A percentile compares a stretch with the other conserved stretches of the same genome.
Evolutionary conservation across 2,888 invertebrate genomes (phyloP).

Genomic region (Eupithecia subfuscata): DNA sequence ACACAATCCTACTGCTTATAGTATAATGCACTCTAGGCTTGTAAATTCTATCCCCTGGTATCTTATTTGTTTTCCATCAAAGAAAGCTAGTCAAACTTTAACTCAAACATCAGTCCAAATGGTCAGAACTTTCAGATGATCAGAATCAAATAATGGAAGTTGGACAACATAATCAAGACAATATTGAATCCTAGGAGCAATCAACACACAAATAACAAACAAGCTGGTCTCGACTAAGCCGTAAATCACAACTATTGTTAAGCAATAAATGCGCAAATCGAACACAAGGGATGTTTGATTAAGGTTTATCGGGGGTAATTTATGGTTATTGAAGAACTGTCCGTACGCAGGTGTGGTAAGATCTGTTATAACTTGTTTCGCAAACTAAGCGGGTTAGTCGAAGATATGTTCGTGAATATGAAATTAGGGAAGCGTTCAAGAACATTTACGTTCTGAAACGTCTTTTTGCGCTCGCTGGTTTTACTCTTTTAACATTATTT

Average conservation of each 20-base stretch:
- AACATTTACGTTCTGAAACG: neutral
- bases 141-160: slow-evolving; percentile 10
- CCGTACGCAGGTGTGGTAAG: slow-evolving; percentile 35
- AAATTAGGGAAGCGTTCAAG: slow-evolving; percentile 8
- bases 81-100: neutral
- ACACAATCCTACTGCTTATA: too few relatives aligned
- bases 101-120: neutral
- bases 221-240: slow-evolving; percentile 66
- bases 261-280: slow-evolving; percentile 79
- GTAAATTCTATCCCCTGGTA: neutral
- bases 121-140: slow-evolving; percentile 1
- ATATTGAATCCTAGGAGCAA: slow-evolving; percentile 52
- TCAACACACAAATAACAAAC: slow-evolving; percentile 65
- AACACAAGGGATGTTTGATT: slow-evolving; percentile 81
- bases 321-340: slow-evolving; percentile 70
- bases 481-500: neutral
- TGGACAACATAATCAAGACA: slow-evolving; percentile 28
- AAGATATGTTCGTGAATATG: slow-evolving; percentile 7
- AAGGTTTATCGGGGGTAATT: slow-evolving; percentile 80
- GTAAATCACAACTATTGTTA: slow-evolving; percentile 82
- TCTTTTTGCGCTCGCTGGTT: neutral
- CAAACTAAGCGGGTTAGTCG: slow-evolving; percentile 19
- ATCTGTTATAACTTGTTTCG: slow-evolving; percentile 26
- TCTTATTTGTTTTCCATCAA: neutral
- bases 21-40: neutral